Evolutionary conservation across 2,888 invertebrate species (phyloP).

Genomic region (Thalpophila matura): DNA sequence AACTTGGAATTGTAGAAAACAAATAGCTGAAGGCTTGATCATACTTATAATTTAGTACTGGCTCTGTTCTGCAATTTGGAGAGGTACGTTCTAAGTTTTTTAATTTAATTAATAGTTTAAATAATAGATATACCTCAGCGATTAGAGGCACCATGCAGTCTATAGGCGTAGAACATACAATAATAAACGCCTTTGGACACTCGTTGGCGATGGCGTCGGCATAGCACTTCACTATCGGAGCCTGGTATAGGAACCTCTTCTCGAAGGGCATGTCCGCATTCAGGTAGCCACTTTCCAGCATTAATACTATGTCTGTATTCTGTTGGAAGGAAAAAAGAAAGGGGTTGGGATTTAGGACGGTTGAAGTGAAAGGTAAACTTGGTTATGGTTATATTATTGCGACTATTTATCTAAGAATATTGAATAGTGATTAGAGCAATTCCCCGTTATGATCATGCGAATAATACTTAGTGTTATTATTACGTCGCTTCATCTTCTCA

Average conservation of each 20-base stretch:
- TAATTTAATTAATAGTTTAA: too few relatives aligned
- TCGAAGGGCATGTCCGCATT: slow-evolving; percentile 77
- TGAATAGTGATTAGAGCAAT: too few relatives aligned
- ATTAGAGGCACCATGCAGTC: slow-evolving; percentile 90
- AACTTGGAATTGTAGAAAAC: background rate
- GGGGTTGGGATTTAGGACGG: background rate
- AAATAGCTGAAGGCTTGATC: background rate
- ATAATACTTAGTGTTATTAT: too few relatives aligned
- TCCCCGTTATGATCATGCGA: too few relatives aligned
- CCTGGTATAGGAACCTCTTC: slow-evolving; percentile 79
- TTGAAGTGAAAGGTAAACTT: background rate
- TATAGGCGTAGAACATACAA: slow-evolving; percentile 88
- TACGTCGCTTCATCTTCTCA: too few relatives aligned
- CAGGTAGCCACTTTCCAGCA: slow-evolving; percentile 79
- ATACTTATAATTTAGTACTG: too few relatives aligned
- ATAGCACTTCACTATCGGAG: slow-evolving; percentile 83
- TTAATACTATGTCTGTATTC: slow-evolving; percentile 85
- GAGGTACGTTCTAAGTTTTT: too few relatives aligned
- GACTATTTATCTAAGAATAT: too few relatives aligned
- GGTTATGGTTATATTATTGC: too few relatives aligned
- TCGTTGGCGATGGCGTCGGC: slow-evolving; percentile 87
- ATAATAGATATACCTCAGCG: slow-evolving; percentile 76
- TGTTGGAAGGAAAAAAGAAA: slow-evolving; percentile 57
- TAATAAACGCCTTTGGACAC: slow-evolving; percentile 89
- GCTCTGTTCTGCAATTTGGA: too few relatives aligned